Evolutionary conservation across 2,888 invertebrate genomes (phyloP).

Genomic region (Folsomia manolachei): DNA sequence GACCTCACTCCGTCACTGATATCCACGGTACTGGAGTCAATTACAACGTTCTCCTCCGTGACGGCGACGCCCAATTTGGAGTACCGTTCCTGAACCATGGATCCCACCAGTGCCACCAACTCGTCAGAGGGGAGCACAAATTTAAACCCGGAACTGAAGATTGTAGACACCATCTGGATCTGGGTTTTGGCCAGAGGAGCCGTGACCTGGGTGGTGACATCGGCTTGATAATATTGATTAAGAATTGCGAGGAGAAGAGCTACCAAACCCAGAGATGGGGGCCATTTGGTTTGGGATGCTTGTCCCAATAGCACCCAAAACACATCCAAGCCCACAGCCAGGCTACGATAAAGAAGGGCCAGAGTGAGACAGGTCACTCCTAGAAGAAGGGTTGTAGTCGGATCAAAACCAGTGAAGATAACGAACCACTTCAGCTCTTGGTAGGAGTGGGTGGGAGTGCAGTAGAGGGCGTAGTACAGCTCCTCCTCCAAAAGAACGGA

Average conservation of each 20-base stretch:
- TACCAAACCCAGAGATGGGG: neutral
- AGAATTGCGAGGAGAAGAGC: neutral
- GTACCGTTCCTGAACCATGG: neutral
- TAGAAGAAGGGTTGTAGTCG: neutral
- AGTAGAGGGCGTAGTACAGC: neutral
- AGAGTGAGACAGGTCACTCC: neutral
- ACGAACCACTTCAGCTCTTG: constrained; percentile 8
- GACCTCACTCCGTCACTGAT: neutral
- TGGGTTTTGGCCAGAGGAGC: neutral
- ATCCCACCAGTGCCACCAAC: neutral
- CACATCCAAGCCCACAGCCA: neutral
- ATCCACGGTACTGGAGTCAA: neutral
- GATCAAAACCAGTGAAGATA: neutral
- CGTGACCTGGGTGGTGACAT: constrained; percentile 1
- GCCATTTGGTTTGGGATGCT: neutral
- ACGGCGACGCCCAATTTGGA: neutral
- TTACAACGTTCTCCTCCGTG: neutral
- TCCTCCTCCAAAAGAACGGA: neutral
- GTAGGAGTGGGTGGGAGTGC: neutral
- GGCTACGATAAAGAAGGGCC: neutral
- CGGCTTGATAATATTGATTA: neutral
- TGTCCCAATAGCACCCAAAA: constrained; percentile 2
- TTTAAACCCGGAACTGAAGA: neutral
- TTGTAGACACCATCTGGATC: neutral
- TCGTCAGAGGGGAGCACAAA: neutral